Conservation (phyloP, 2,797 vertebrate genomes). For the Simalia tracyae region DNA sequence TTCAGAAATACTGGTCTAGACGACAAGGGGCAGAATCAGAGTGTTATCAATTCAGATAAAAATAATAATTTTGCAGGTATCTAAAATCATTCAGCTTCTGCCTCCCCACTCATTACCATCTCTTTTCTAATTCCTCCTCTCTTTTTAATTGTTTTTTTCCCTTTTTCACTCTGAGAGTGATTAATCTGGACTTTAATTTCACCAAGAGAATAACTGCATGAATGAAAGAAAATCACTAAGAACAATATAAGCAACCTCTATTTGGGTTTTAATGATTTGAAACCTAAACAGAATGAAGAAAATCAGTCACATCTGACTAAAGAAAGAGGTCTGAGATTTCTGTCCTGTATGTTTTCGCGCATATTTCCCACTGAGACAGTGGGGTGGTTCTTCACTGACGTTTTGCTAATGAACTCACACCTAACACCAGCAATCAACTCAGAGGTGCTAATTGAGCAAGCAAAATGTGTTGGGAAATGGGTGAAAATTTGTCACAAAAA, state of each 20-base stretch:
- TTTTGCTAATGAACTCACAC: conserved; percentile 36
- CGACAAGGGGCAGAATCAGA: background rate
- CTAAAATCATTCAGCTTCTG: background rate
- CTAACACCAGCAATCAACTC: conserved; percentile 17
- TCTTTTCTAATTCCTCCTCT: background rate
- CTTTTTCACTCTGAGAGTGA: background rate
- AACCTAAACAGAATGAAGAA: background rate
- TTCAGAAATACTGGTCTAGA: background rate
- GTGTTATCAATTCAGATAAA: background rate
- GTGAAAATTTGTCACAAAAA: conserved; percentile 23
- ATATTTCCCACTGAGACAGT: background rate
- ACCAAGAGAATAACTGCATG: background rate
- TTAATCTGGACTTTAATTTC: background rate
- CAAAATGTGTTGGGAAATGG: conserved; percentile 20
- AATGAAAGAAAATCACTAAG: background rate
- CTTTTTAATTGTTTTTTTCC: background rate
- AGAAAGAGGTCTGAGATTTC: background rate
- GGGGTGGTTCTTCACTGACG: conserved; percentile 9
- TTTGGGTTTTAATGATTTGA: background rate
- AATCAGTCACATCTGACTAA: background rate
- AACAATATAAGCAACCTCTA: background rate
- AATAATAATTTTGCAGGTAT: background rate
- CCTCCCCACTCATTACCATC: background rate
- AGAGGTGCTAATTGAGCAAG: conserved; percentile 38
- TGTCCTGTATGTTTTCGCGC: background rate